Evolutionary conservation across 2,888 invertebrate genomes (phyloP), one percentile per base, ranked within the genome.

Genomic region (Cantharis nigra): DNA sequence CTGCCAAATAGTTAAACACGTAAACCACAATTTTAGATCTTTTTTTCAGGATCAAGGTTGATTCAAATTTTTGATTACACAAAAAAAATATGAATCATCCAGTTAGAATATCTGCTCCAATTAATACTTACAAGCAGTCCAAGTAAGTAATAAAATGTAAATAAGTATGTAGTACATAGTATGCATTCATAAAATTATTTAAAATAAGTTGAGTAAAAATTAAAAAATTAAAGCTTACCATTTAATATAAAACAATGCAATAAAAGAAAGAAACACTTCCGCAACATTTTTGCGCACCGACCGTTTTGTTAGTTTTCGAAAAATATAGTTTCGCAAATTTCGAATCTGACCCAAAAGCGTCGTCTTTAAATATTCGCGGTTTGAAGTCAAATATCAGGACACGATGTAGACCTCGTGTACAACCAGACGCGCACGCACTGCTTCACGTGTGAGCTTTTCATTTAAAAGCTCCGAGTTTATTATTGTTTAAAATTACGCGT

Each of bases 21-120:
- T 72, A 72, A 72, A 73, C 65, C 62, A 73, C 49, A 69, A 23
- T 62, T 73, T 69, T 73, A 73, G 72, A 73, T n/a, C 14, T 62
- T 73, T 69, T 73, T 67, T 72, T 33, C 33, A 14, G 14, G 69
- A 62, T 69, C 62, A 73, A 69, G 72, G 67, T 14, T 67, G 28
- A 65, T 72, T 10, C 18, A 49, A 72, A 67, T 13, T 3, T 67
- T 67, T 26, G n/a, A 23, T 16, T 23, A 5, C 26, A 67, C n/a
- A 23, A 9, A n/a, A 23, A 20, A 23, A 20, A n/a, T n/a, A 7
- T 67, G 65, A 23, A 67, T 67, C 65, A 67, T 13, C 26, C 13
- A n/a, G 0, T 26, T 67, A 67, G 13, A 67, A 67, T 67, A 67
- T 23, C 20, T 67, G 65, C 26, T 26, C 65, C 23, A 67, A 13